Evolutionary conservation across 2,888 invertebrate genomes (phyloP), one percentile per base, ranked within the genome.

Genomic region (Junonia oenone): DNA sequence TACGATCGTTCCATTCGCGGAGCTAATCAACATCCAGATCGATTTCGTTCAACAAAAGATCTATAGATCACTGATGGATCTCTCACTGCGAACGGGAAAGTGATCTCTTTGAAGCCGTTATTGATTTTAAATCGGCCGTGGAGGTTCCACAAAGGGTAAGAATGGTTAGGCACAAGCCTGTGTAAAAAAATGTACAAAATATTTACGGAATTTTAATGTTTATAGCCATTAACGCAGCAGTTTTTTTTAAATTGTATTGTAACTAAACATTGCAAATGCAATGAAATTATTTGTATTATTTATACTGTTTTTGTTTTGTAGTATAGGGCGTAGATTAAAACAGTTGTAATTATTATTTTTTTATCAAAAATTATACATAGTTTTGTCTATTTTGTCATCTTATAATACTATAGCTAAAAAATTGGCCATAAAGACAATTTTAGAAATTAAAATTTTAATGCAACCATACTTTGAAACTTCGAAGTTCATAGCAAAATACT

Each of bases 121-220:
- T 88, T 86, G 86, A 87, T 85, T 89, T 85, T 82, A 76, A 84
- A 89, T 84, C 78, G 65, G 72, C 76, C 79, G 78, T 82, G 77
- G 72, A 79, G 76, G 71, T 68, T 68, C 72, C 65, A 78, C 66
- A 76, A 78, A 75, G 72, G 73, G 74, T 69, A 73, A 68, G 67
- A 64, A 68, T 64, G 54, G 58, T 62, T 69, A 63, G 62, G 62
- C 65, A 66, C 64, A 63, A 62, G 63, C 55, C 46, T 59, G 52
- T 48, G 40, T 31, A 50, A 48, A 45, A 46, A 53, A 51, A 19
- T 19, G 8, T 33, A n/a, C 29, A n/a, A 35, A 33, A 2, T 29
- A 35, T 55, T 46, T 31, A 40, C 43, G 54, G 50, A 55, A 55
- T 56, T 51, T 37, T 17, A 37, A 17, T 37, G 15, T 2, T 17